Evolutionary conservation across 2,888 invertebrate species (phyloP), one percentile per base, ranked within the genome.

Genomic region (Zygaena filipendulae): DNA sequence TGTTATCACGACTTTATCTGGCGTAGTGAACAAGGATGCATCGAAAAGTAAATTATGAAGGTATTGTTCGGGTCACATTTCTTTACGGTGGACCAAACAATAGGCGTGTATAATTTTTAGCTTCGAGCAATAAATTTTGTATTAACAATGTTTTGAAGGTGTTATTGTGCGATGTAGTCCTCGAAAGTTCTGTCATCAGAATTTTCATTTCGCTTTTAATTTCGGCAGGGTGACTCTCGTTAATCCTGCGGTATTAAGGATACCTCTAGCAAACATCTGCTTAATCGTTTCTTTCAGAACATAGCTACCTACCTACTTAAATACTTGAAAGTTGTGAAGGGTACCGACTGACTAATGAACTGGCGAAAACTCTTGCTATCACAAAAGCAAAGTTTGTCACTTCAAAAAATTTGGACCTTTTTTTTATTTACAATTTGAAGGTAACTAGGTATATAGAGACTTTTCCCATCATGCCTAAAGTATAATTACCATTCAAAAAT

Each of bases 1-100:
- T 69, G 72, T 79, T 79, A 75, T 79, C 75, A 79, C 74, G 77
- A 75, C 68, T 77, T 74, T 75, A 77, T 77, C 77, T 72, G 59
- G 52, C 52, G 63, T 68, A 39, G 43, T 67, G 69, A 59, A 64
- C 59, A 62, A 60, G 60, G 68, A 64, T 66, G 67, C 59, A 61
- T 74, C 69, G 70, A 67, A 74, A 71, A 66, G 62, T 75, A 77
- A 77, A 71, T 77, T 77, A 77, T 75, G 74, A 64, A 60, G 49
- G 75, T 50, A 75, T 77, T 75, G 77, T 77, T 74, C 55, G 47
- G 58, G 55, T 69, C 61, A 60, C 52, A 68, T 69, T 62, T 63
- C 64, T 62, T 52, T 16, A 16, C 47, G 52, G 51, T 53, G 52
- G 59, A 64, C n/a, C n/a, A n/a, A n/a, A 75, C 74, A 77, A 75